Base-by-base conservation (phyloP, 1,140 invertebrate species). In the Venustaconcha ellipsiformis region DNA sequence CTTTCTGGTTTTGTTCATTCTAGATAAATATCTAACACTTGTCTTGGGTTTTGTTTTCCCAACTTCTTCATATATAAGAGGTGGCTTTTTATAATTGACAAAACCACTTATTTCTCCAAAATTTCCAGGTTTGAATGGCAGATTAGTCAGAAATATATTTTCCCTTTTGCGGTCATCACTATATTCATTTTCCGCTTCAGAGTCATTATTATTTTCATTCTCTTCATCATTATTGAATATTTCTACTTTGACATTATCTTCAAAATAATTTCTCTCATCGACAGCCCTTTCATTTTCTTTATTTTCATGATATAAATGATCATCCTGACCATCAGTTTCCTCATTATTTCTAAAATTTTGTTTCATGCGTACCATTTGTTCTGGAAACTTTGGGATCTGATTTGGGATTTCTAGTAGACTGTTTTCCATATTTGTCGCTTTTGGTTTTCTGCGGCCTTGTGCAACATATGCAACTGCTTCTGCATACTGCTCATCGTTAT, bases 111-210 rank as follows among this genome's bases (percentile, higher is more conserved):
- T 67, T 67, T 62, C 75, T 17, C 64, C 70, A 72, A 67, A 59
- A 65, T 71, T 59, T n/a, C 69, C 68, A 23, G 57, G 75, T 62
- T 72, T 59, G 48, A 66, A 66, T 6, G 59, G 48, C 0, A 30
- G 48, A 57, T 72, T 62, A 62, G 58, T 56, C 37, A 48, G 37
- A 48, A 48, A 48, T 48, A 48, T 48, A 48, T 48, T 48, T 48
- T 48, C 37, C 37, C 8, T 48, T 48, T 48, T 48, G 23, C 17
- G 58, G 55, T 76, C 58, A 67, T 81, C 72, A 67, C 76, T 57
- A 15, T 78, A 56, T 57, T 81, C 74, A 72, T 79, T n/a, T 55
- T 78, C 79, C 63, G 76, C 73, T 57, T 81, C 74, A 57, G 63
- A 55, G 58, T 79, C 63, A 70, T 76, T 57, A 58, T 75, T 56